Evolutionary conservation across 1,140 invertebrate genomes (phyloP).

Genomic region (Scaptodrosophila lebanonensis): DNA sequence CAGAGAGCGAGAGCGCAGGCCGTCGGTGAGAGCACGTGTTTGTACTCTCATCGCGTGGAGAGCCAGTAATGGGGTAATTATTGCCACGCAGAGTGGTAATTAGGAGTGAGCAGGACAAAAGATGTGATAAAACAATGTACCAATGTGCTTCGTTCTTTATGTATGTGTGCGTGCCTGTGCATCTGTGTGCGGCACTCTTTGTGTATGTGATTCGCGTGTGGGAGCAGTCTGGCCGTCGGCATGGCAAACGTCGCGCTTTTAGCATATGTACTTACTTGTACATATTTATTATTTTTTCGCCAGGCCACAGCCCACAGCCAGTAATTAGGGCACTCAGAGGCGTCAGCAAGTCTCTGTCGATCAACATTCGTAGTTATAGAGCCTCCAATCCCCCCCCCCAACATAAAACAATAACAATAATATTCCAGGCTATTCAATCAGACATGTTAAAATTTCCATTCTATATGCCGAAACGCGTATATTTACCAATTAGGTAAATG

Average conservation of each 20-base stretch:
- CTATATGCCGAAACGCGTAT: too few relatives aligned
- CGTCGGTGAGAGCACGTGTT: conserved; percentile 9
- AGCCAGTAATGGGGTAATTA: conserved; percentile 54
- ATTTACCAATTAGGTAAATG: too few relatives aligned
- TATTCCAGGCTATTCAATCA: too few relatives aligned
- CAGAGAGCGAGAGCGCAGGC: not conserved
- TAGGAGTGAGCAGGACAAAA: conserved; percentile 52
- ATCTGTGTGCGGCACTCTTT: conserved; percentile 6
- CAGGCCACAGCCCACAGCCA: too few relatives aligned
- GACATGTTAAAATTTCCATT: too few relatives aligned
- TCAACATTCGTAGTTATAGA: too few relatives aligned
- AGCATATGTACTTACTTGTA: conserved; percentile 26
- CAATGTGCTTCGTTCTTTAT: conserved; percentile 33
- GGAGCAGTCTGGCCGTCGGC: conserved; percentile 46
- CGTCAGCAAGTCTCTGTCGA: too few relatives aligned
- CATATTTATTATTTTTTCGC: too few relatives aligned
- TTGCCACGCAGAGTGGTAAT: conserved; percentile 67
- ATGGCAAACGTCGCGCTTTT: conserved; percentile 49
- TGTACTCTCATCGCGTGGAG: conserved; percentile 22
- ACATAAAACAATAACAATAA: too few relatives aligned
- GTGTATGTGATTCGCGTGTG: conserved; percentile 27
- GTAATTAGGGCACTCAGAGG: too few relatives aligned
- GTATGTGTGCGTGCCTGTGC: conserved; percentile 15
- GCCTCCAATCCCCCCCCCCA: too few relatives aligned
- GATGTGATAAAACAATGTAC: conserved; percentile 61